Evolutionary conservation across 2,888 invertebrate genomes (phyloP).

Genomic region (Eupithecia tripunctaria): DNA sequence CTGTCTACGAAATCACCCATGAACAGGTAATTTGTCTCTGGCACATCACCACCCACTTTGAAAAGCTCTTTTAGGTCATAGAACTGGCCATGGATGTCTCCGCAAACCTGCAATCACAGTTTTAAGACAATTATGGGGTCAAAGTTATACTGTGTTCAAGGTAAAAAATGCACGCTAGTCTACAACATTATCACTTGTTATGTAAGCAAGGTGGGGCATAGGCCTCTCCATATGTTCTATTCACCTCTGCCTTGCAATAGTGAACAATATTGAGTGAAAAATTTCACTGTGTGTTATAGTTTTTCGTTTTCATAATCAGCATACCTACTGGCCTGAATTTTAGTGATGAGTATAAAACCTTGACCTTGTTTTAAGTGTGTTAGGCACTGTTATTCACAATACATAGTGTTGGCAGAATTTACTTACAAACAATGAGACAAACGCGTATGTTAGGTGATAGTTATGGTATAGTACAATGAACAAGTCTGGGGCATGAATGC

Average conservation of each 20-base stretch:
- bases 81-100: slow-evolving; percentile 99
- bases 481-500: not conserved
- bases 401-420: not conserved
- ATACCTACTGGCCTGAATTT: not conserved
- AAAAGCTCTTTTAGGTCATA: slow-evolving; percentile 98
- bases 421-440: no score
- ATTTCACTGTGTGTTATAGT: not conserved
- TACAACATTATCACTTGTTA: not conserved
- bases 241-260: not conserved
- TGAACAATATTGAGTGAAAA: not conserved
- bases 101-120: slow-evolving; percentile 92
- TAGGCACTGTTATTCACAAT: not conserved
- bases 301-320: not conserved
- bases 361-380: no score
- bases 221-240: not conserved
- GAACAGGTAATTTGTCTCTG: slow-evolving; percentile 99
- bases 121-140: not conserved
- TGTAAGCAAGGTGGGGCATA: not conserved
- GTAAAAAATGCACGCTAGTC: no score
- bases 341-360: not conserved
- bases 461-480: not conserved
- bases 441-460: not conserved
- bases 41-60: slow-evolving; percentile 99
- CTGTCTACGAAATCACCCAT: slow-evolving; percentile 99
- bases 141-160: no score